Percentiles rank a stretch among this genome's conserved stretches.
Evolutionary conservation across 2,888 invertebrate genomes (phyloP).

Genomic region (Stenichneumon culpator): DNA sequence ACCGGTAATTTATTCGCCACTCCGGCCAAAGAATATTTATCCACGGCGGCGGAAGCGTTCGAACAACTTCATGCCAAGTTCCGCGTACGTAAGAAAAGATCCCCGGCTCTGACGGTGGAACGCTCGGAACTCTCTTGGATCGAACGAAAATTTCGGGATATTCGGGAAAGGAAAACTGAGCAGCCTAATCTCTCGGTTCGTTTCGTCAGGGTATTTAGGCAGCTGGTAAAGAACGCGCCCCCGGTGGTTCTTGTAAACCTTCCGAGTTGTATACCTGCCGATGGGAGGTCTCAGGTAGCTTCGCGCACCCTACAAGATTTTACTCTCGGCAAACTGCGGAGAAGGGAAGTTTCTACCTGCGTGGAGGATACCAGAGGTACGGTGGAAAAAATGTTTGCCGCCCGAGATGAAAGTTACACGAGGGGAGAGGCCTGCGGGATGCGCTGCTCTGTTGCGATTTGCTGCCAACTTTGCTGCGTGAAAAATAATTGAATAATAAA

Average conservation of each 20-base stretch:
- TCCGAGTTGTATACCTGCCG: conserved; percentile 20
- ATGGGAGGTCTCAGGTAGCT: neutral
- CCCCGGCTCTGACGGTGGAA: neutral
- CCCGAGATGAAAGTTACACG: neutral
- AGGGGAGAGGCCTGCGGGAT: neutral
- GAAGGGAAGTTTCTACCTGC: conserved; percentile 25
- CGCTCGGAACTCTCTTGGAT: neutral
- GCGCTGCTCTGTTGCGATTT: neutral
- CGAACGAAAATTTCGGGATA: neutral
- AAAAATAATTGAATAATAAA: neutral
- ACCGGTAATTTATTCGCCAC: conserved; percentile 59
- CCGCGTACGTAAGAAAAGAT: neutral
- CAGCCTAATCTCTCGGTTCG: conserved; percentile 49
- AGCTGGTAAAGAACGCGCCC: conserved; percentile 13
- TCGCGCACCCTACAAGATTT: neutral
- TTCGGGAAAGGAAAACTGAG: conserved; percentile 35
- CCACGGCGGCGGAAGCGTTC: conserved; percentile 1
- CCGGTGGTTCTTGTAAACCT: conserved; percentile 47
- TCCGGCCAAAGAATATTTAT: conserved; percentile 62
- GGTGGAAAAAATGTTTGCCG: neutral
- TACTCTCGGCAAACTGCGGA: conserved; percentile 17
- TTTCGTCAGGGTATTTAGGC: conserved; percentile 29
- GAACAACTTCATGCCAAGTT: conserved; percentile 25
- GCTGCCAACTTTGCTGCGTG: neutral
- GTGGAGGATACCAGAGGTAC: conserved; percentile 16